Evolutionary conservation across 2,888 invertebrate genomes (phyloP), one percentile per base, ranked within the genome.

Genomic region (Malthinus flaveolus): DNA sequence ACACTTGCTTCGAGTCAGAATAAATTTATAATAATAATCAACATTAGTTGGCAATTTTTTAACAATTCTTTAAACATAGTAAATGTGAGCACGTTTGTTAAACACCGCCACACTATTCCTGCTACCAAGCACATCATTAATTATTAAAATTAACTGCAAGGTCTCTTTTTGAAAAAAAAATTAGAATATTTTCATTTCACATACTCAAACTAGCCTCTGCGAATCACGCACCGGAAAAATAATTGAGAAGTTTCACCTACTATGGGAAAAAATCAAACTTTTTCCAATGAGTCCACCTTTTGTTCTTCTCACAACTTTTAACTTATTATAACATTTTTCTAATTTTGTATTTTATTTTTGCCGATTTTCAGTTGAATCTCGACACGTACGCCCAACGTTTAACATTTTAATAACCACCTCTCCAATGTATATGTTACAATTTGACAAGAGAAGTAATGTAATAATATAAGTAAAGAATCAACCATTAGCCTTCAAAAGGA

Each of bases 351-450:
- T 23, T 23, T 23, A 23, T 23, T 23, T 23, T 23, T 23, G 23
- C 5, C 23, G 23, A 23, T 23, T 23, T 23, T 23, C 23, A 23
- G 23, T 23, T 23, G 2, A 23, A 23, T 23, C 23, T 23, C 23
- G 23, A 23, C 47, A 32, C 12, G 33, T 39, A 47, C 12, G 39
- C 13, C 48, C 33, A 15, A 56, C 35, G 33, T 49, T 44, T 56
- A 32, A 15, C 33, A 37, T 12, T 35, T 23, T 56, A 56, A 56
- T 56, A 56, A 56, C 56, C 45, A 56, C 56, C 31, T 59, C 45
- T 50, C 56, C 56, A 59, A 62, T 62, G 56, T 55, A 62, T 59
- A 57, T 56, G 54, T 56, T 56, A 56, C 49, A 56, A 49, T 49
- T 42, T 42, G 15, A 23, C 39, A 15, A 15, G 39, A 42, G 15